Base-by-base conservation (phyloP, 2,113 vertebrate species). In the Bucco capensis region DNA sequence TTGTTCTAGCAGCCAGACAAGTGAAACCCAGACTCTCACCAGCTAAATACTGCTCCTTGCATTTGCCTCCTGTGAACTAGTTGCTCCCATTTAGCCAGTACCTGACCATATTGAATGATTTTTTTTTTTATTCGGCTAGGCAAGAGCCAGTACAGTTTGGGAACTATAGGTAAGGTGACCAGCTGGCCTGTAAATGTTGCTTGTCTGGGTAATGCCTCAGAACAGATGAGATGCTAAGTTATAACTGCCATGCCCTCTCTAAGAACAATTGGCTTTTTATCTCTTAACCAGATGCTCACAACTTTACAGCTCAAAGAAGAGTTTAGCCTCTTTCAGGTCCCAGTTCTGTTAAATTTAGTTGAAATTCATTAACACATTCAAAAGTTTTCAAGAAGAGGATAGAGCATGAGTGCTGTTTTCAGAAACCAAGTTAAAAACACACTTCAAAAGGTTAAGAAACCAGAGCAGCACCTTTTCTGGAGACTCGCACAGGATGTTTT, bases 401-500 rank as follows among this genome's bases (percentile, higher is more conserved):
- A 50, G 35, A 60, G 31, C 1, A 18, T 3, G 35, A 84, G 8
- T 17, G 16, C 9, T 84, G 25, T 3, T 64, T 90, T 65, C 35
- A 23, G 37, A 69, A 86, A 54, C 3, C 9, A 69, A 65, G 12
- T 65, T 19, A 9, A 58, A 74, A 80, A 73, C 1, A 28, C 13
- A 65, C 16, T 78, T 67, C 6, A 24, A 33, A 42, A 51, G 14
- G 27, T 72, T 54, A 64, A 40, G 61, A 81, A 51, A 93, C 9
- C 19, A 62, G 38, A 79, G 40, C 2, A 69, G 47, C 97, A 99
- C 99, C 97, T 98, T 98, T 95, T 99, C 98, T 84, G 98, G 97
- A 96, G 97, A 98, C 97, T 99, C 99, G 84, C 99, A 99, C 57
- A 99, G 96, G 94, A 99, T 99, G 93, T 99, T 99, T 96, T 99